Base-by-base conservation (phyloP, 2,113 vertebrate genomes). In the Prunella himalayana region DNA sequence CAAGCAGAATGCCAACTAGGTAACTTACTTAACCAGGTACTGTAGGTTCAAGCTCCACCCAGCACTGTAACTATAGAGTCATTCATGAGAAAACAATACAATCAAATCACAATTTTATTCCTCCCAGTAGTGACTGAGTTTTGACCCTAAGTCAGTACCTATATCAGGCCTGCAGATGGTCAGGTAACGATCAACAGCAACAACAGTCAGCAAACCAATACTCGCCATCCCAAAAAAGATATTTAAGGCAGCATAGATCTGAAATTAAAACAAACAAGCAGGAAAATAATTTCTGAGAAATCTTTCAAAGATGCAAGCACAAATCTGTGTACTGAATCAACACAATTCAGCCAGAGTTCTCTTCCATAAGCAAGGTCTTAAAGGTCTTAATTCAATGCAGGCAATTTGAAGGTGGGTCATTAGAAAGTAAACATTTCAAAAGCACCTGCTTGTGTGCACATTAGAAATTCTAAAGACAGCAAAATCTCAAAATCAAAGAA, bases 191-290 rank as follows among this genome's bases (percentile, higher is more conserved):
- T 99, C 99, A 54, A 99, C 66, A 7, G 99, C 99, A 82, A 99
- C 98, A 50, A 99, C 99, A 9, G 98, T 99, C 87, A 99, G 98
- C 77, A 99, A 98, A 57, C 99, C 99, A 53, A 99, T 99, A 90
- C 99, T 99, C 2, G 99, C 98, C 99, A 99, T 99, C 49, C 99
- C 99, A 84, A 99, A 99, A 96, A 99, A 99, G 91, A 99, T 99
- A 97, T 99, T 99, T 84, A 99, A 96, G 66, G 99, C 99, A 75
- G 99, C 99, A 93, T 99, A 99, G 90, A 99, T 98, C 99, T 99
- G 97, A 85, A 98, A 97, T 80, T 23, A 45, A 94, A 97, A 84
- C 66, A 76, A 51, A 80, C 11, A 60, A 56, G 54, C 9, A 91
- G 53, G 30, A 30, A 63, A 61, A 31, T 23, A 31, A 27, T 23